Percentiles rank a stretch among this genome's conserved stretches.
Conservation (phyloP, 2,113 vertebrate species). For the Hippocampus comes region DNA sequence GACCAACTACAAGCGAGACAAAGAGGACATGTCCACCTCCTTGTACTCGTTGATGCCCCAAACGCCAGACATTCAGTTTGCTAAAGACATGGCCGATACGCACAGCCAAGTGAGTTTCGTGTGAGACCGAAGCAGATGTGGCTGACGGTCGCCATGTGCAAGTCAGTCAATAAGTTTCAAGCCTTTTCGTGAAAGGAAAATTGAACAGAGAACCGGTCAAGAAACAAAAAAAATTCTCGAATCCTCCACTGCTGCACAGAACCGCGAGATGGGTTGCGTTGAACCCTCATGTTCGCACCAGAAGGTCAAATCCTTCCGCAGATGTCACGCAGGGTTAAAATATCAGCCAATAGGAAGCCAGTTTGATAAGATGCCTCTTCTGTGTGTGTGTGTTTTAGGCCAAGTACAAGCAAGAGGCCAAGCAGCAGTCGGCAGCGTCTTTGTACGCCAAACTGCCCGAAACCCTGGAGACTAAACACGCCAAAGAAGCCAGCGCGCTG, state of each 20-base stretch:
- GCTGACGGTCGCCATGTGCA: too few species aligned
- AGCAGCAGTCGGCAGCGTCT: constrained; percentile 70
- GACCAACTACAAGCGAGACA: constrained; percentile 50
- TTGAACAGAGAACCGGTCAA: too few species aligned
- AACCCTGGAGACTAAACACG: constrained; percentile 83
- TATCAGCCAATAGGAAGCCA: constrained; percentile 2
- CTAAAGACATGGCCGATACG: constrained; percentile 40
- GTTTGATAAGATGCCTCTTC: constrained; percentile 16
- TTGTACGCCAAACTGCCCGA: constrained; percentile 85
- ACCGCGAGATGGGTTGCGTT: too few species aligned
- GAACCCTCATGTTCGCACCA: background rate
- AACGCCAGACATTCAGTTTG: constrained; percentile 54
- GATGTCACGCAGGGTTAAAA: constrained; percentile 14
- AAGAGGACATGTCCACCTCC: constrained; percentile 39
- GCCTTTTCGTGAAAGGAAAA: too few species aligned
- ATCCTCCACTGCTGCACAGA: too few species aligned
- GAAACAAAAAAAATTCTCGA: too few species aligned
- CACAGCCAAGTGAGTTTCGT: constrained; percentile 45
- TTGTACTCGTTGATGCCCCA: constrained; percentile 47
- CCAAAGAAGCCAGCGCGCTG: constrained; percentile 75
- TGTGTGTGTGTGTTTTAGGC: constrained; percentile 63
- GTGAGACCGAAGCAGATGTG: background rate
- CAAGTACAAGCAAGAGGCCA: constrained; percentile 81
- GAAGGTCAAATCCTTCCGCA: constrained; percentile 7
- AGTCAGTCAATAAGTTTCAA: too few species aligned